A percentile compares a stretch with the other conserved stretches of the same genome.
These are phyloP conservation scores for Tangara arthus DNA, from an alignment of 2,797 vertebrate species.

Conservation along the genomic window DNA sequence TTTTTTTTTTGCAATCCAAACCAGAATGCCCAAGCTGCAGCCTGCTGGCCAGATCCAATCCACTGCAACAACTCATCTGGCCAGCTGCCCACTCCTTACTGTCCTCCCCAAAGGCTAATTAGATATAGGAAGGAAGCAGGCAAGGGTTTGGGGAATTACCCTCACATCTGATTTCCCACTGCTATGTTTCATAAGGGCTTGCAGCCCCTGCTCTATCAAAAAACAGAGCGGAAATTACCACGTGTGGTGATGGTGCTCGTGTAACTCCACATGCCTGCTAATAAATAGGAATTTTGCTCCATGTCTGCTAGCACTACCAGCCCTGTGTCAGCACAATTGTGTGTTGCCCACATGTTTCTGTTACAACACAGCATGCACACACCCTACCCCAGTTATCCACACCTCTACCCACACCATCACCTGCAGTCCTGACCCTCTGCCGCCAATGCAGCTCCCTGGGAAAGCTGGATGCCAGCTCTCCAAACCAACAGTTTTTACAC, in stretches of 20 bases:
- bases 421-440: background rate
- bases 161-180: background rate
- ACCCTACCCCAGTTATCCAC: background rate
- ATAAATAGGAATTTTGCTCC: background rate
- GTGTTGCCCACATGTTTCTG: fast-evolving
- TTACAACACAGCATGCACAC: fast-evolving
- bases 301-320: background rate
- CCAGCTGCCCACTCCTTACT: background rate
- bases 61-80: background rate
- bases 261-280: background rate
- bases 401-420: fast-evolving
- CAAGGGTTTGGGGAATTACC: background rate
- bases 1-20: background rate
- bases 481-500: background rate
- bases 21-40: background rate
- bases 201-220: background rate
- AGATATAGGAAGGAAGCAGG: background rate
- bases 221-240: background rate
- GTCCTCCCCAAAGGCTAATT: background rate
- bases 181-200: background rate
- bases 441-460: background rate
- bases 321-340: background rate
- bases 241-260: fast-evolving
- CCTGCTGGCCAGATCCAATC: background rate
- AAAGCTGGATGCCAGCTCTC: background rate